phyloP scores from a whole-genome alignment of 2,113 vertebrate species.

The Sinosuthora webbiana region DNA sequence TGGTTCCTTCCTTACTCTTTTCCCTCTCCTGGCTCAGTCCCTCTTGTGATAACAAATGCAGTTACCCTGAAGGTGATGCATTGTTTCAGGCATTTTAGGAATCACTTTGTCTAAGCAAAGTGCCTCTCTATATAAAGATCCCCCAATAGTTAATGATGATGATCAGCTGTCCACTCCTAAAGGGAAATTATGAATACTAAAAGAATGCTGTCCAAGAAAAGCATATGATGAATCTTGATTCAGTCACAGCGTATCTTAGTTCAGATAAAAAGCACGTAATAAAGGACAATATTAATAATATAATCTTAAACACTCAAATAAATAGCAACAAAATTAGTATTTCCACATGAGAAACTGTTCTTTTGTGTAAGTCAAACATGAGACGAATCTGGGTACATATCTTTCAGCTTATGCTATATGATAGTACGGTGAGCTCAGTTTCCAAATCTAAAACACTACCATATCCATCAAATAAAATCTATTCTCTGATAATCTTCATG shows the following conservation, averaged over 20 bases:
- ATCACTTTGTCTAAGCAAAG: background rate
- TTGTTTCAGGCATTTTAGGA: background rate
- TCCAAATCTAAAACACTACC: background rate
- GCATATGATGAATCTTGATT: background rate
- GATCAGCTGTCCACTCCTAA: background rate
- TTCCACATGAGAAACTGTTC: background rate
- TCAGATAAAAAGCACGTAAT: background rate
- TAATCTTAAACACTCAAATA: background rate
- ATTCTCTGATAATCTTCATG: background rate
- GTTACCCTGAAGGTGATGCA: accelerated
- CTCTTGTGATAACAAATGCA: background rate
- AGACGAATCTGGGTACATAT: background rate
- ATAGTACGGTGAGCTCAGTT: background rate
- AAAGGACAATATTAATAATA: background rate
- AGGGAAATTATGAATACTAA: background rate
- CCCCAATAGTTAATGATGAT: background rate
- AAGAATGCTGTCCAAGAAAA: background rate
- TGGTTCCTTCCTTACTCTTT: background rate
- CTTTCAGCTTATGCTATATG: background rate
- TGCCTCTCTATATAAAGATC: background rate
- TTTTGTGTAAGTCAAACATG: background rate
- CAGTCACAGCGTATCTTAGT: background rate
- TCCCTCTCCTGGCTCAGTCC: background rate
- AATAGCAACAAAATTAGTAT: background rate
- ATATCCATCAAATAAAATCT: background rate